Evolutionary conservation across 2,113 vertebrate genomes (phyloP).

Genomic region (Scartelaos histophorus): DNA sequence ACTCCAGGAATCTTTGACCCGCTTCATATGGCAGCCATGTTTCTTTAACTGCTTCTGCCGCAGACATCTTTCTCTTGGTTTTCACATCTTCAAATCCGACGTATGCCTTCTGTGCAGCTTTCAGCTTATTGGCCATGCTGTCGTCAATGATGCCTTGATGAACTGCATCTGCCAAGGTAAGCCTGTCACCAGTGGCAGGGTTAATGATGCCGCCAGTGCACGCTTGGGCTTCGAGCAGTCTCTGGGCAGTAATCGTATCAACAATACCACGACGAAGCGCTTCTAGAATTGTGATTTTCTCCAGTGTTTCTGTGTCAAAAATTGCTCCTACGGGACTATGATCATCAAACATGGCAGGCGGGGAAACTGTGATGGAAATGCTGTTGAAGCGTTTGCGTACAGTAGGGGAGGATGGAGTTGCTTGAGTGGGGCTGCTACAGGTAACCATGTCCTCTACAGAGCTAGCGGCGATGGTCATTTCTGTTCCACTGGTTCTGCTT

Average conservation of each 20-base stretch:
- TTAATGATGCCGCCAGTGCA: conserved; percentile 95
- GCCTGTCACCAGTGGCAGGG: conserved; percentile 84
- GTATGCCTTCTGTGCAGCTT: conserved; percentile 93
- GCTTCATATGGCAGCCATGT: conserved; percentile 96
- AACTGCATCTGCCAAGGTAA: conserved; percentile 87
- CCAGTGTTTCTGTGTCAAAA: conserved; percentile 94
- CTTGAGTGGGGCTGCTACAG: conserved; percentile 74
- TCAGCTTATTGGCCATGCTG: conserved; percentile 88
- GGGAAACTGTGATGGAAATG: conserved; percentile 80
- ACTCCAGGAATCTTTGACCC: conserved; percentile 94
- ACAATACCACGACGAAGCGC: conserved; percentile 88
- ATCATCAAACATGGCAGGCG: conserved; percentile 88
- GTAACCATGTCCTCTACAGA: conserved; percentile 73
- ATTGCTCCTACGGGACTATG: conserved; percentile 90
- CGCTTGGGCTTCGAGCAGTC: conserved; percentile 91
- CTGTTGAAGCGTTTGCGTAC: conserved; percentile 75
- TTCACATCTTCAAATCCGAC: conserved; percentile 93
- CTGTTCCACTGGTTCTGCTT: conserved; percentile 67
- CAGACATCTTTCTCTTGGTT: conserved; percentile 89
- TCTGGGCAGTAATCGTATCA: conserved; percentile 91
- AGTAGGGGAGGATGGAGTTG: conserved; percentile 73
- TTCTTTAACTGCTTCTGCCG: conserved; percentile 93
- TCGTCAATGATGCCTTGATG: conserved; percentile 87
- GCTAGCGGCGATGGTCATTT: conserved; percentile 67
- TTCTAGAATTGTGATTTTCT: conserved; percentile 93